Base-by-base conservation (phyloP, 2,797 vertebrate species). In the Phrynocephalus guinanensis region DNA sequence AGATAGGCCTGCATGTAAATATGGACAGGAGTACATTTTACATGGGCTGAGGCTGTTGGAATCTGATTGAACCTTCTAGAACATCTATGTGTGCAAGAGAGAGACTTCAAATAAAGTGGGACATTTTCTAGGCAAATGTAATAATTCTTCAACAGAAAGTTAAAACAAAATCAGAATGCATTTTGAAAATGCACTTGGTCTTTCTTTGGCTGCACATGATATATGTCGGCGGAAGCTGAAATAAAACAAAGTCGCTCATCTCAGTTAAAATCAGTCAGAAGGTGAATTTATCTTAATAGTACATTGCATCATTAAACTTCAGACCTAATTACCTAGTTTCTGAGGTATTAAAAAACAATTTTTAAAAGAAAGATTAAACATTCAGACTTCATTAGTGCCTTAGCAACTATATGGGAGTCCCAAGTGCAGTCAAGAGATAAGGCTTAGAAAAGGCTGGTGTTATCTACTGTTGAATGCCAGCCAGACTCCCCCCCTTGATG, bases 141-240 rank as follows among this genome's bases (percentile, higher is more conserved):
- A 16, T 67, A 48, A 33, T 63, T 87, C 68, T 79, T 10, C 30
- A 70, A n/a, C 16, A 50, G 90, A 86, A 72, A 89, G 88, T 70
- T 88, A 87, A 16, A 79, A 60, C 68, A 1, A 63, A 30, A 33
- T 87, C 86, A 84, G 89, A 73, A 86, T 89, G 26, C 67, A 52
- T 33, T 77, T 91, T 84, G 90, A 88, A 93, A 93, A 86, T 85
- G 75, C 1, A 11, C 80, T 92, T 86, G 84, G 78, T 48, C 50
- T 88, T 83, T 92, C 60, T 75, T 86, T 82, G 68, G 79, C 87
- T 91, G 1, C 9, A 0, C 2, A 20, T 83, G 71, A 28, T 86
- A 86, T 82, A n/a, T 88, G 86, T 3, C 0, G 0, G 79, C 24
- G 68, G 48, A 90, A 75, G 11, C 90, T 48, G 79, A 77, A 92